phyloP scores from a whole-genome alignment of 2,888 invertebrate species.

The Bursaphelenchus okinawaensis region DNA sequence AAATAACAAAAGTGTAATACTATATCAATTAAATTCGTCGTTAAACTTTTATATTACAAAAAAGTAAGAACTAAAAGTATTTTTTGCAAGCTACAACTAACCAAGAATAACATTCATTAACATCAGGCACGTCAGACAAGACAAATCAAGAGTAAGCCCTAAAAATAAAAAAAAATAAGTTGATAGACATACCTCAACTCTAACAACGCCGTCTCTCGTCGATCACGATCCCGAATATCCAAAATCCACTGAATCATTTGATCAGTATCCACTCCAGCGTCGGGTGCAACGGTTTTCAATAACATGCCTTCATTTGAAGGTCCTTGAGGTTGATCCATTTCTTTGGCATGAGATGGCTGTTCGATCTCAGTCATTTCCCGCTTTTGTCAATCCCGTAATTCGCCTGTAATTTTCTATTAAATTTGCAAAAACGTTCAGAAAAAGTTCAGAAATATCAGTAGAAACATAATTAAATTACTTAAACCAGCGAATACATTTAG shows the following conservation, averaged over 20 bases:
- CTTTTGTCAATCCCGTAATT: too few relatives aligned
- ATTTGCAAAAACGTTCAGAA: too few relatives aligned
- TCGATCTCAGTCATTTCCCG: not conserved
- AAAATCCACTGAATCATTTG: constrained; percentile 83
- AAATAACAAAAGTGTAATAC: too few relatives aligned
- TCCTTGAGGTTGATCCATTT: not conserved
- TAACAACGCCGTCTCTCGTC: constrained; percentile 88
- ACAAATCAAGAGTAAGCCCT: too few relatives aligned
- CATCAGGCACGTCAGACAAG: not conserved
- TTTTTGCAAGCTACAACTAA: not conserved
- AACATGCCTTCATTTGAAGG: not conserved
- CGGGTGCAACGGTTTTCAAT: not conserved
- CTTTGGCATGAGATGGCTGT: not conserved
- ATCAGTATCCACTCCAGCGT: constrained; percentile 21
- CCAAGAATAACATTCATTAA: not conserved
- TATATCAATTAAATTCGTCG: too few relatives aligned
- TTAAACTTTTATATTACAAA: too few relatives aligned
- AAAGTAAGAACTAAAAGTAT: not conserved
- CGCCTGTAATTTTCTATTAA: too few relatives aligned
- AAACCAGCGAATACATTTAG: too few relatives aligned
- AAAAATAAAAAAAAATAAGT: too few relatives aligned
- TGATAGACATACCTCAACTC: constrained; percentile 71
- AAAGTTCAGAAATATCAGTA: too few relatives aligned
- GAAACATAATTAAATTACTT: too few relatives aligned
- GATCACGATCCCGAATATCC: constrained; percentile 85